phyloP scores from a whole-genome alignment of 2,113 vertebrate genomes.

The Polyodon spathula region DNA sequence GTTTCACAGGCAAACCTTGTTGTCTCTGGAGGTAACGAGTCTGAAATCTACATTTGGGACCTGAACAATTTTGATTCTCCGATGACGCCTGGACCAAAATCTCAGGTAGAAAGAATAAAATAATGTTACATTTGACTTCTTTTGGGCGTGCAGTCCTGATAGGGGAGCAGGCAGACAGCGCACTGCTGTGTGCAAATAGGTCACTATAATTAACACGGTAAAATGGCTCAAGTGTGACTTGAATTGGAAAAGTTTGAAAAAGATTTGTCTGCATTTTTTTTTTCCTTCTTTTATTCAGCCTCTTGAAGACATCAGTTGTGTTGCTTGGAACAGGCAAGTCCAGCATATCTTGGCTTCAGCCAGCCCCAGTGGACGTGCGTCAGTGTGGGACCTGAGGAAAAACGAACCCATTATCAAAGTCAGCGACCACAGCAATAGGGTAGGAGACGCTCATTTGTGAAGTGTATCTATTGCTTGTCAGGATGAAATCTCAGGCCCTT shows the following conservation, averaged over 20 bases:
- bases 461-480: no score
- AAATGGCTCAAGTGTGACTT: not conserved
- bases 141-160: no score
- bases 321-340: slow-evolving; percentile 65
- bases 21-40: slow-evolving; percentile 91
- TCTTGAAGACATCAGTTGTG: slow-evolving; percentile 79
- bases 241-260: not conserved
- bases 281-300: slow-evolving; percentile 51
- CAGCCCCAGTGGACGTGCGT: slow-evolving; percentile 76
- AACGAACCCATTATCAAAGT: slow-evolving; percentile 90
- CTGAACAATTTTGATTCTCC: slow-evolving; percentile 86
- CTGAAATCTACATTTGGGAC: slow-evolving; percentile 98
- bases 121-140: not conserved
- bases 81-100: slow-evolving; percentile 92
- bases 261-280: not conserved
- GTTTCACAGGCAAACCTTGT: slow-evolving; percentile 75
- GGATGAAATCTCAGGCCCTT: no score
- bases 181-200: no score
- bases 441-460: slow-evolving; percentile 36
- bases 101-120: slow-evolving; percentile 71
- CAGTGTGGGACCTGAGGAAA: slow-evolving; percentile 90
- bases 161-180: no score
- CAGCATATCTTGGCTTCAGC: slow-evolving; percentile 63
- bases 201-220: not conserved
- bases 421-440: slow-evolving; percentile 83